These are phyloP conservation scores for Gobio occitaniae DNA, from an alignment of 2,797 vertebrate genomes.

Conservation along the genomic window DNA sequence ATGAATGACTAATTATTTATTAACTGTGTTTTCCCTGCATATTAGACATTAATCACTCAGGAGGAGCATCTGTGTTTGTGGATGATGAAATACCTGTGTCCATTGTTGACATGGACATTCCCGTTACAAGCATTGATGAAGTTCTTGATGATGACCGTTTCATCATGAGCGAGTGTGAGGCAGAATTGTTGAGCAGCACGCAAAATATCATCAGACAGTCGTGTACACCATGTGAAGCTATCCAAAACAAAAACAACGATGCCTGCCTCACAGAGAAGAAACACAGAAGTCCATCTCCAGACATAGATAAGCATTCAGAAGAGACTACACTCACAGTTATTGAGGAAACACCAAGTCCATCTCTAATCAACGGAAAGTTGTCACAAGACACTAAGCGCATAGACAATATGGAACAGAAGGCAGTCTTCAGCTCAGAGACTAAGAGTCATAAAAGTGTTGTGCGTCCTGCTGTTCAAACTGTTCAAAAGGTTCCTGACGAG, in stretches of 20 bases:
- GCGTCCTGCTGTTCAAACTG: slow-evolving; percentile 43
- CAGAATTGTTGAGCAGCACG: slow-evolving; percentile 47
- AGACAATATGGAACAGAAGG: slow-evolving; percentile 48
- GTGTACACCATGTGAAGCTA: slow-evolving; percentile 60
- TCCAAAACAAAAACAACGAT: slow-evolving; percentile 84
- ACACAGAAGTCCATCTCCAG: slow-evolving; percentile 22
- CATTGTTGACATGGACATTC: slow-evolving; percentile 80
- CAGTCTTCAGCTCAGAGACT: slow-evolving; percentile 14
- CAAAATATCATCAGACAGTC: slow-evolving; percentile 53
- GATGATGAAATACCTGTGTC: slow-evolving; percentile 64
- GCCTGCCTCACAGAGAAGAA: slow-evolving; percentile 70
- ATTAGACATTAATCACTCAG: slow-evolving; percentile 74
- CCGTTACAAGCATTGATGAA: slow-evolving; percentile 92
- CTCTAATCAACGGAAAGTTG: not conserved
- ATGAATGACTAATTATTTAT: not conserved
- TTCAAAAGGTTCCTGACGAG: slow-evolving; percentile 57
- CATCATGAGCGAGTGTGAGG: slow-evolving; percentile 60
- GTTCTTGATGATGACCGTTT: slow-evolving; percentile 74
- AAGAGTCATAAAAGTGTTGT: slow-evolving; percentile 53
- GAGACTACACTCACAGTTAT: not conserved
- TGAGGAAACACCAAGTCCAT: not conserved
- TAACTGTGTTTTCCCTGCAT: slow-evolving; percentile 57
- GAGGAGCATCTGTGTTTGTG: slow-evolving; percentile 60
- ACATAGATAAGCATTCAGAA: slow-evolving; percentile 45
- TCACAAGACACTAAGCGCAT: not conserved